Conservation (phyloP, 2,888 invertebrate species). For the Rhaphigaster nebulosa region DNA sequence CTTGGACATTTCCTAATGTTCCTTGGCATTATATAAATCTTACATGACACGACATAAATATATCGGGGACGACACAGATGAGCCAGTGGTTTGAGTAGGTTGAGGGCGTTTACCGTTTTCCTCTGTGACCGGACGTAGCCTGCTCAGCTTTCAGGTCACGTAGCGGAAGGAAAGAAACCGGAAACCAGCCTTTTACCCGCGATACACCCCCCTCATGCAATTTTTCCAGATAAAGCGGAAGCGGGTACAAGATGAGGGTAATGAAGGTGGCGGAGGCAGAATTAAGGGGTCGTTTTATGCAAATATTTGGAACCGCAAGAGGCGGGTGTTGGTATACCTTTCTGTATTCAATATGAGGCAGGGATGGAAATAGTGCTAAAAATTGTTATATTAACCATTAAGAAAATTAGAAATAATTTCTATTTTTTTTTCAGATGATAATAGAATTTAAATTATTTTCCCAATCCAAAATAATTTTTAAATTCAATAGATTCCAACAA, state of each 20-base stretch:
- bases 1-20: neutral
- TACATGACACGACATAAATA: neutral
- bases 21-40: neutral
- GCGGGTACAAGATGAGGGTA: conserved; percentile 3
- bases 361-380: neutral
- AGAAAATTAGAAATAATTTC: too few species aligned
- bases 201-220: neutral
- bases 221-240: neutral
- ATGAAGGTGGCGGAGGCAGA: neutral
- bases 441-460: too few species aligned
- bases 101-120: neutral
- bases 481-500: too few species aligned
- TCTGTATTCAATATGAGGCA: neutral
- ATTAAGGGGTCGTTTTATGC: neutral
- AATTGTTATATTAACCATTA: neutral
- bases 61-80: neutral
- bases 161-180: conserved; percentile 29
- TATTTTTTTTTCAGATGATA: too few species aligned
- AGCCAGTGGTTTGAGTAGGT: neutral
- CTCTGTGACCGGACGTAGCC: neutral
- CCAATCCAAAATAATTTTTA: too few species aligned
- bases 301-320: neutral
- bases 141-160: conserved; percentile 27
- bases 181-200: conserved; percentile 40
- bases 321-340: neutral